Percentiles rank a stretch among this genome's conserved stretches.
These are phyloP conservation scores for Teinopalpus imperialis DNA, from an alignment of 2,888 invertebrate genomes.

Conservation along the genomic window DNA sequence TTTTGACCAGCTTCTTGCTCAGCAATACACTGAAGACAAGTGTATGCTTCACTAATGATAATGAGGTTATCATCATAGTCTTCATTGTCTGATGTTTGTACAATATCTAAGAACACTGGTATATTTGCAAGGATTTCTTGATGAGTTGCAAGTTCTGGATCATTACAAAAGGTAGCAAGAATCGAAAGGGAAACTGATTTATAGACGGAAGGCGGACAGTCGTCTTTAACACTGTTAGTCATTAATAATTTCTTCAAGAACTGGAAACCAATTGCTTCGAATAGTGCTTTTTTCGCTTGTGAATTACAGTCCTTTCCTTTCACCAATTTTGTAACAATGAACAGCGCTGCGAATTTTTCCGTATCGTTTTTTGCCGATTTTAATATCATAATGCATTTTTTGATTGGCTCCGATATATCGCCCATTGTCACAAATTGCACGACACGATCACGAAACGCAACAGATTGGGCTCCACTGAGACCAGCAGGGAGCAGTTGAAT, in stretches of 20 bases:
- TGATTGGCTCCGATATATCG: slow-evolving; percentile 89
- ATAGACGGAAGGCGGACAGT: slow-evolving; percentile 94
- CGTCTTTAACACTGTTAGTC: slow-evolving; percentile 89
- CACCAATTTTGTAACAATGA: slow-evolving; percentile 95
- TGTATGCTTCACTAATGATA: slow-evolving; percentile 92
- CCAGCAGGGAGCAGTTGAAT: slow-evolving; percentile 57
- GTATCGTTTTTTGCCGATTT: slow-evolving; percentile 92
- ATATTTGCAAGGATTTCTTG: slow-evolving; percentile 92
- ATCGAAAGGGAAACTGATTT: slow-evolving; percentile 95
- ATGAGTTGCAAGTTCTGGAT: slow-evolving; percentile 89
- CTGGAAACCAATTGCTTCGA: slow-evolving; percentile 94
- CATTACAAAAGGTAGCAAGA: slow-evolving; percentile 92
- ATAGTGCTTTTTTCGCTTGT: slow-evolving; percentile 89
- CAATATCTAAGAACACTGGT: slow-evolving; percentile 91
- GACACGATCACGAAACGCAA: slow-evolving; percentile 67
- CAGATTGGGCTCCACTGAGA: slow-evolving; percentile 74
- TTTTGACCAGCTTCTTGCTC: slow-evolving; percentile 89
- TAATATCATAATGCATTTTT: slow-evolving; percentile 91
- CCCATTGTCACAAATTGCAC: slow-evolving; percentile 72
- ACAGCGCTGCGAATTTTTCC: slow-evolving; percentile 94
- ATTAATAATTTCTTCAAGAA: slow-evolving; percentile 91
- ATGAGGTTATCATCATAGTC: slow-evolving; percentile 93
- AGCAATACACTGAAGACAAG: slow-evolving; percentile 91
- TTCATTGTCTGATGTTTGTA: slow-evolving; percentile 91
- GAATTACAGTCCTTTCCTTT: slow-evolving; percentile 91